Base-by-base conservation (phyloP, 2,797 vertebrate species). In the Hoplostethus mediterraneus region DNA sequence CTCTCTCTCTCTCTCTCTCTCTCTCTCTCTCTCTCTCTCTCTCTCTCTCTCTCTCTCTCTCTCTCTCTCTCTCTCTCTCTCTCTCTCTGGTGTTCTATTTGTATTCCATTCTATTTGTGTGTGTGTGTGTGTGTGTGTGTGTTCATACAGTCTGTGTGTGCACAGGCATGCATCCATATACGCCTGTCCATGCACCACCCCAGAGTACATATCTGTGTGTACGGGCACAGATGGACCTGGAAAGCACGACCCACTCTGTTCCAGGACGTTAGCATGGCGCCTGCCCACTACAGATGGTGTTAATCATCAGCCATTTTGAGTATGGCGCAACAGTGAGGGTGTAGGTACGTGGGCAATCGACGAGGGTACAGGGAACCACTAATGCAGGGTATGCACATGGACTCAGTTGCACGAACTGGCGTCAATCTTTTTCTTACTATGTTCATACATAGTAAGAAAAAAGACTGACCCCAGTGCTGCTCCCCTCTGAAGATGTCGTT, bases 221-320 rank as follows among this genome's bases (percentile, higher is more conserved):
- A 11, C 54, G 59, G 62, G 66, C 81, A 79, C 84, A 87, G 81
- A 84, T 89, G 82, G 86, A 81, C 61, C 70, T 47, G 63, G 58
- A 61, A 81, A 47, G 73, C 78, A 58, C 67, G 82, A 83, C 77
- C 64, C 61, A 59, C 79, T 63, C 59, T n/a, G 6, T 84, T 84
- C 80, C 80, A 79, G 73, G 67, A 40, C 70, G 76, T 84, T 73
- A 62, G 61, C 65, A n/a, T 56, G 66, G 75, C 31, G 59, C 57
- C 72, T 60, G 52, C 80, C 72, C 81, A 71, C 73, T 48, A 14
- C 87, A 92, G 83, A 89, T 90, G 86, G 84, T 60, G 28, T 84
- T 84, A 84, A 86, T 85, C 66, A 74, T 69, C 14, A 21, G 61
- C 74, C 77, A 71, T 90, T 89, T 85, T 82, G 47, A 82, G 53